Conservation (phyloP, 2,888 invertebrate genomes). For the Scrobipalpa costella region DNA sequence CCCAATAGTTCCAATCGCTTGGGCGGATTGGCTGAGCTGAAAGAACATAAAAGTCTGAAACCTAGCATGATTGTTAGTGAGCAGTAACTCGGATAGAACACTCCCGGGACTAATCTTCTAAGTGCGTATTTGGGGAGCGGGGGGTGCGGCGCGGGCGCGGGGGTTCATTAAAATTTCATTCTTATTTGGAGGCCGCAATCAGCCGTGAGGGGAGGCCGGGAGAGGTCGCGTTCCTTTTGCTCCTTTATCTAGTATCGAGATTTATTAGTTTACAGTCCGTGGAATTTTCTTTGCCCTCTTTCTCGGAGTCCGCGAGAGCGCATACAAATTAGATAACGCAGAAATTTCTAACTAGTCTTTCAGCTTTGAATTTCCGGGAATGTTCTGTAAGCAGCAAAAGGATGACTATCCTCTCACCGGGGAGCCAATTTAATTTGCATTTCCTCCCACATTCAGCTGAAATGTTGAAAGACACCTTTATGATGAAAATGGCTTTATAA, state of each 20-base stretch:
- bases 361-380: background rate
- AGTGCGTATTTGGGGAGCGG: slow-evolving; percentile 67
- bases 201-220: slow-evolving; percentile 59
- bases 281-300: slow-evolving; percentile 7
- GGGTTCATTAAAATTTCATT: slow-evolving; percentile 80
- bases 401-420: slow-evolving; percentile 1
- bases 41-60: slow-evolving; percentile 27
- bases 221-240: slow-evolving; percentile 52
- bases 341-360: background rate
- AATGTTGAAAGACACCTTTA: background rate
- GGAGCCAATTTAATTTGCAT: slow-evolving; percentile 3
- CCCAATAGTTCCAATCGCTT: slow-evolving; percentile 12
- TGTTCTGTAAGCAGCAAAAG: slow-evolving; percentile 1
- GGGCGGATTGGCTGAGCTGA: slow-evolving; percentile 11
- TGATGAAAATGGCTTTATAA: background rate
- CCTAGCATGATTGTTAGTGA: slow-evolving; percentile 45
- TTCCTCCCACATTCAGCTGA: slow-evolving; percentile 5
- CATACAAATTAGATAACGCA: slow-evolving; percentile 3
- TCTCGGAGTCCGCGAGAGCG: too few relatives aligned
- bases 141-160: slow-evolving; percentile 42
- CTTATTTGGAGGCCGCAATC: slow-evolving; percentile 77
- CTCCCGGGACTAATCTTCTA: slow-evolving; percentile 79
- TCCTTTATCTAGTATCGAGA: slow-evolving; percentile 60
- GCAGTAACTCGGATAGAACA: too few relatives aligned
- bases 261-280: slow-evolving; percentile 48